Evolutionary conservation across 2,113 vertebrate genomes (phyloP), one percentile per base, ranked within the genome.

Genomic region (Cranoglanis bouderius): DNA sequence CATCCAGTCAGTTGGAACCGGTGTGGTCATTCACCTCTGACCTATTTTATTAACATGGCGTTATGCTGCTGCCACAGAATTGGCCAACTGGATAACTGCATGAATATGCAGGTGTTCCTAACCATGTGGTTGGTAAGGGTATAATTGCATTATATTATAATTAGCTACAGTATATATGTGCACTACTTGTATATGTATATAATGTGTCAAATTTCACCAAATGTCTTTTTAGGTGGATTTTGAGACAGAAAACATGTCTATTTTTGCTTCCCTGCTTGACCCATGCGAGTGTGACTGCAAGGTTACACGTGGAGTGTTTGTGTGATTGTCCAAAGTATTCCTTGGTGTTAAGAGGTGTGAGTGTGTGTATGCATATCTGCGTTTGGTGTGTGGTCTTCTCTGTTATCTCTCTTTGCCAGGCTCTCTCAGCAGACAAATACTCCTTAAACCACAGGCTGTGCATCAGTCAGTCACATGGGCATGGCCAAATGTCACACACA

Each of bases 331-430:
- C n/a, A 65, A 85, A 78, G 29, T 70, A 72, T 46, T 53, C 75
- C 75, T 80, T 46, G 32, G 32, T 88, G 75, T 89, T 40, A 53
- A 82, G 46, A 63, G 77, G 63, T 88, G 61, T 55, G 75, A 67
- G 72, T 81, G 72, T 74, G 63, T 75, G 89, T 74, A 83, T 80
- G 53, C 89, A 89, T 90, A 91, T 91, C 92, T 88, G 86, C 35
- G 26, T 40, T 40, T 40, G 55, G 55, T 67, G 87, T 88, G 89
- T 85, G 87, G 74, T 88, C 77, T 35, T 70, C 21, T 57, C 90
- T 89, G 94, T 96, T 96, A 96, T 96, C 95, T 93, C 93, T 70
- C 91, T 92, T 90, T 90, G 86, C 93, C 95, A 96, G 95, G 91
- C 95, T 88, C 89, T 92, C 93, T 94, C 91, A 90, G 91, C 90